Base-by-base conservation (phyloP, 2,888 invertebrate species). In the Cheiracanthium punctorium region DNA sequence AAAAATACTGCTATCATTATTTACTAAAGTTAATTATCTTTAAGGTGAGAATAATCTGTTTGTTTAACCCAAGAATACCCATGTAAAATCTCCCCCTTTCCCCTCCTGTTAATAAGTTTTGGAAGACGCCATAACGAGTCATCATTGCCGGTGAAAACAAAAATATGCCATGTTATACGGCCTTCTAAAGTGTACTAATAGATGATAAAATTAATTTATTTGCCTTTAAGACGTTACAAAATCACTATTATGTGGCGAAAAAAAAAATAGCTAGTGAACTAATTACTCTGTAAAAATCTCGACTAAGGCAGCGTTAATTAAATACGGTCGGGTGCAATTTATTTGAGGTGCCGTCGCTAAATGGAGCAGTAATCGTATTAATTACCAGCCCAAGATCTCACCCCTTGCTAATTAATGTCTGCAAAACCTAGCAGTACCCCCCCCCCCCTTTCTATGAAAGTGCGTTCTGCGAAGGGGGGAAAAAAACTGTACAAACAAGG, bases 321-420 rank as follows among this genome's bases (percentile, higher is more conserved):
- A 71, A 71, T 43, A 43, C 29, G 71, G 41, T 43, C 41, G 14
- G 28, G 10, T 43, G 41, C 71, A 71, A 71, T 71, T 71, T 71
- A 71, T 71, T 69, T 43, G 43, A 41, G 71, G 71, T 43, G 71
- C 71, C 71, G 41, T 37, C 71, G 29, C 71, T 71, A 43, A 71
- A 71, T 71, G 71, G 29, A 43, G 71, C 43, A 71, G 71, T 71
- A 71, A 71, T 71, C 71, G 71, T 37, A 71, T 71, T 71, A 71
- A 71, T 71, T 71, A 71, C 71, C 43, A 24, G 43, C 71, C 67
- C 43, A 43, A 71, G 71, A 71, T 43, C 37, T 71, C 29, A 43
- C 29, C 71, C 37, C 24, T 28, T 43, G 29, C 71, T 29, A 71
- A 71, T 58, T 58, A 58, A 58, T 58, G 58, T 58, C 58, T 58